Conservation (phyloP, 1,140 invertebrate species). For the Bursaphelenchus mucronatus region DNA sequence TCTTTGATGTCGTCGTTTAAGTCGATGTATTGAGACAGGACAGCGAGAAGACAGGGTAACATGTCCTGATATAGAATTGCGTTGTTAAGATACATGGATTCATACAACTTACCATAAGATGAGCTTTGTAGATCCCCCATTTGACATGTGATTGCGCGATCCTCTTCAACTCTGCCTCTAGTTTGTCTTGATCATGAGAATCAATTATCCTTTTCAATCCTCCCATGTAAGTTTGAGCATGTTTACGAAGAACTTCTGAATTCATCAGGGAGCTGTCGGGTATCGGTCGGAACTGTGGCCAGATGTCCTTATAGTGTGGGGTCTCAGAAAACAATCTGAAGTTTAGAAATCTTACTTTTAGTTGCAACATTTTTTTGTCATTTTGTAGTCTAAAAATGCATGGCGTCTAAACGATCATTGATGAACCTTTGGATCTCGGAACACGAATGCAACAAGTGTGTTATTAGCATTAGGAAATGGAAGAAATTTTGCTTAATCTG, state of each 20-base stretch:
- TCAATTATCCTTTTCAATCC: conserved; percentile 44
- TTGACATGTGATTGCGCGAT: conserved; percentile 49
- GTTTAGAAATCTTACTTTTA: conserved; percentile 1
- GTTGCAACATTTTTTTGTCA: neutral
- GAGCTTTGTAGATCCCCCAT: conserved; percentile 44
- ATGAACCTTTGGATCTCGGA: neutral
- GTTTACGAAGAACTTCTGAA: conserved; percentile 38
- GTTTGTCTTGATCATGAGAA: conserved; percentile 41
- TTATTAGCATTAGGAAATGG: neutral
- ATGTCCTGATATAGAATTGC: conserved; percentile 38
- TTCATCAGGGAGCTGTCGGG: conserved; percentile 45
- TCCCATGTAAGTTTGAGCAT: conserved; percentile 48
- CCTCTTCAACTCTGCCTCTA: conserved; percentile 25
- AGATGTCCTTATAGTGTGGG: conserved; percentile 54
- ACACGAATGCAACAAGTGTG: no score
- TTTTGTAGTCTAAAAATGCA: neutral
- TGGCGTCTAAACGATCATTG: neutral
- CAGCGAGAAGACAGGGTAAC: conserved; percentile 40
- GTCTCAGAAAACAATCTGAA: conserved; percentile 50
- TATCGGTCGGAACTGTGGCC: conserved; percentile 48
- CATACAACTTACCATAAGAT: conserved; percentile 40
- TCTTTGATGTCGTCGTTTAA: conserved; percentile 40
- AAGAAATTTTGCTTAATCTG: conserved; percentile 6
- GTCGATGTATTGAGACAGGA: conserved; percentile 29
- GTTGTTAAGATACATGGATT: conserved; percentile 10